Conservation (phyloP, 2,888 invertebrate species). For the Pediacus dermestoides region DNA sequence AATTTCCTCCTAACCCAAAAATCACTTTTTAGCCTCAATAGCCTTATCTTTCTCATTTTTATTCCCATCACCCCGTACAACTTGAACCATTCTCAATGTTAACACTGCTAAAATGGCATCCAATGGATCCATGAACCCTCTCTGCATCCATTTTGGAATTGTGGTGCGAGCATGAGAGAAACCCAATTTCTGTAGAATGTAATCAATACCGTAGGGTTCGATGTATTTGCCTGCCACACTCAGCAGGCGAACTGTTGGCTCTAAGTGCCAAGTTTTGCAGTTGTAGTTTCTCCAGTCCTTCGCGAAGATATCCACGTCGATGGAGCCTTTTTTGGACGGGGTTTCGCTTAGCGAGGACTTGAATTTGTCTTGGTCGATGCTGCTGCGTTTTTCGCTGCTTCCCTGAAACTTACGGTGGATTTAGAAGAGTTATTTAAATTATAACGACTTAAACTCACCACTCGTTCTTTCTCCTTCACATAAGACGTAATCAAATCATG, state of each 20-base stretch:
- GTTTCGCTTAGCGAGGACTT: conserved; percentile 28
- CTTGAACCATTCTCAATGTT: conserved; percentile 65
- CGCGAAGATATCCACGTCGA: conserved; percentile 62
- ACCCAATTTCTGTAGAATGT: conserved; percentile 94
- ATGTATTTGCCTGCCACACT: conserved; percentile 77
- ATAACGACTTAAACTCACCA: too few relatives aligned
- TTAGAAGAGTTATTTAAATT: too few relatives aligned
- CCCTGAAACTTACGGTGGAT: too few relatives aligned
- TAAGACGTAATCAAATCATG: conserved; percentile 97
- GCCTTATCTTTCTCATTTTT: conserved; percentile 30
- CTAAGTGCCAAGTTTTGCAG: conserved; percentile 94
- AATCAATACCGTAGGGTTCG: conserved; percentile 97
- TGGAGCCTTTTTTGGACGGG: conserved; percentile 36
- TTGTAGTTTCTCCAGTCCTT: conserved; percentile 88
- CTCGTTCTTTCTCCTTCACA: conserved; percentile 86
- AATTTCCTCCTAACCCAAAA: conserved; percentile 7
- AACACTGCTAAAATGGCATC: conserved; percentile 86
- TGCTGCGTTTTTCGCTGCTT: conserved; percentile 30
- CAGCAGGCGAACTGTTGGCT: conserved; percentile 79
- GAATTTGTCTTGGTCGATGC: conserved; percentile 31
- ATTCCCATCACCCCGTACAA: conserved; percentile 45
- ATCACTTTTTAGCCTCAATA: conserved; percentile 26
- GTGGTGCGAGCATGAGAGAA: conserved; percentile 97
- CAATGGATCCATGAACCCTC: conserved; percentile 96
- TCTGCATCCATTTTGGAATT: conserved; percentile 98